Evolutionary conservation across 2,113 vertebrate genomes (phyloP).

Genomic region (Cyrtonyx montezumae): DNA sequence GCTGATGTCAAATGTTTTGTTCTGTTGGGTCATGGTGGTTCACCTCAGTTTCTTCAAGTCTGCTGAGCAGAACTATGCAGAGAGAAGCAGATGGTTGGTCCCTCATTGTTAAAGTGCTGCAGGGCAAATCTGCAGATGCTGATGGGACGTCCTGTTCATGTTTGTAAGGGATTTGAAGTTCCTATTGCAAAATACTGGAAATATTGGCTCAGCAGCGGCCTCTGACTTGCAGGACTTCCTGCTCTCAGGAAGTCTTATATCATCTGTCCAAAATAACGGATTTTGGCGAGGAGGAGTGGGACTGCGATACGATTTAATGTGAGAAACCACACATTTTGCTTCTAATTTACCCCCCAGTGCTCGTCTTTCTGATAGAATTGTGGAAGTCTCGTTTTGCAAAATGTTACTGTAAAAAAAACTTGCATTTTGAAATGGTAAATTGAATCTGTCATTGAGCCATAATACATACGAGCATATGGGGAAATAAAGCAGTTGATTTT

Average conservation of each 20-base stretch:
- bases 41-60: neutral
- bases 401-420: neutral
- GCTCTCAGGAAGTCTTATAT: conserved; percentile 19
- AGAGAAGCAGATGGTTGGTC: neutral
- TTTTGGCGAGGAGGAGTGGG: neutral
- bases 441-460: neutral
- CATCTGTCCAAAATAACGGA: conserved; percentile 40
- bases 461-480: neutral
- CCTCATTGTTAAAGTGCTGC: neutral
- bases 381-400: neutral
- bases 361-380: neutral
- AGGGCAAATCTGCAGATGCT: neutral
- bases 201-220: conserved; percentile 48
- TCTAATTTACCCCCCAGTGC: neutral
- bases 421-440: neutral
- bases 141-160: neutral
- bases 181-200: conserved; percentile 42
- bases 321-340: neutral
- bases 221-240: conserved; percentile 48
- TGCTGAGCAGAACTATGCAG: neutral
- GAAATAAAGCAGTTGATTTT: neutral
- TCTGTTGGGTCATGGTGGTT: neutral
- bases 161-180: conserved; percentile 28
- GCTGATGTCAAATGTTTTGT: neutral
- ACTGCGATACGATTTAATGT: neutral